Evolutionary conservation across 2,113 vertebrate genomes (phyloP).

Genomic region (Cepphus grylle): DNA sequence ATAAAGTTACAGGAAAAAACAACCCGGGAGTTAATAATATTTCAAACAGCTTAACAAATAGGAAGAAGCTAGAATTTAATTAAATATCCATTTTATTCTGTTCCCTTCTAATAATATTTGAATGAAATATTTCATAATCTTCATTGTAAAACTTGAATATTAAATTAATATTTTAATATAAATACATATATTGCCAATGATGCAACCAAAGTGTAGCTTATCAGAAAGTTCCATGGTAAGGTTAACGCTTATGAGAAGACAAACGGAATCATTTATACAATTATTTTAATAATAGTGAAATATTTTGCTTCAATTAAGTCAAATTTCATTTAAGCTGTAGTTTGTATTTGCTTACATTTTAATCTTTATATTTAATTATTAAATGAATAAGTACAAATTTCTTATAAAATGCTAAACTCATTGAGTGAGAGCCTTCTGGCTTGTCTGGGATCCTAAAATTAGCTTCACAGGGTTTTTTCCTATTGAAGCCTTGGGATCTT

Average conservation of each 20-base stretch:
- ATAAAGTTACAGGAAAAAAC: not conserved
- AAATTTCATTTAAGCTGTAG: not conserved
- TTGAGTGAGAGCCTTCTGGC: not conserved
- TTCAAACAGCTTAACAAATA: not conserved
- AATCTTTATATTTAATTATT: not conserved
- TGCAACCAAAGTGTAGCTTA: not conserved
- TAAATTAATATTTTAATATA: not conserved
- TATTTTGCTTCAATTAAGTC: not conserved
- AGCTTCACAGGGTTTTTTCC: not conserved
- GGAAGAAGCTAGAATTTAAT: not conserved
- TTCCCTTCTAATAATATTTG: not conserved
- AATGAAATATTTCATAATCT: not conserved
- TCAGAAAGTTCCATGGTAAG: not conserved
- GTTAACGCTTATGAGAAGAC: not conserved
- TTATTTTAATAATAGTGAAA: not conserved
- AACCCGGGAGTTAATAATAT: not conserved
- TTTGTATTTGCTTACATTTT: not conserved
- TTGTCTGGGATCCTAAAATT: not conserved
- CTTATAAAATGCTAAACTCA: not conserved
- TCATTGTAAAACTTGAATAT: not conserved
- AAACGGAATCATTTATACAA: not conserved
- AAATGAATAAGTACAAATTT: not conserved
- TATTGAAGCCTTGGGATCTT: not conserved
- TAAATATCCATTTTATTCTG: not conserved
- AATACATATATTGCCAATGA: not conserved